Evolutionary conservation across 1,140 invertebrate species (phyloP).

Genomic region (Bombus picipes): DNA sequence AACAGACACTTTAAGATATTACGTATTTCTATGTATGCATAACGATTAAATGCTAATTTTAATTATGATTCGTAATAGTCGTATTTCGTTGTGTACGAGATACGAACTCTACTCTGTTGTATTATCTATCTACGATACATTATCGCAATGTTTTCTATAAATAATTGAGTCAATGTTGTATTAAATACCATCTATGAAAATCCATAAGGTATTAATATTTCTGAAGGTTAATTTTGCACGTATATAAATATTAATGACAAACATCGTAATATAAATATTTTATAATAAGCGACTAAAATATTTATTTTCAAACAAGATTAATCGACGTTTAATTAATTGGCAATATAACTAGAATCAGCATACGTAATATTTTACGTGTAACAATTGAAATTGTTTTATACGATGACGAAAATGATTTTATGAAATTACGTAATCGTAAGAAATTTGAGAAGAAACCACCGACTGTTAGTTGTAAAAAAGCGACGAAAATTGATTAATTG

Average conservation of each 20-base stretch:
- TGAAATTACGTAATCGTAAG: background rate
- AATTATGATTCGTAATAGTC: no score
- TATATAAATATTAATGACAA: background rate
- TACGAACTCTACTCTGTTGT: background rate
- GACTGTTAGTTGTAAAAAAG: constrained; percentile 23
- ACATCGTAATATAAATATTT: background rate
- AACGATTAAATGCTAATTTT: no score
- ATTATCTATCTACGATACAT: background rate
- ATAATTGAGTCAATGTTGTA: background rate
- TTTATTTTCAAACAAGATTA: background rate
- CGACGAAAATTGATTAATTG: constrained; percentile 54
- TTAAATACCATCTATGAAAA: background rate
- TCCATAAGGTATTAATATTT: background rate
- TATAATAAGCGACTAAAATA: background rate
- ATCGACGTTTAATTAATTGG: background rate
- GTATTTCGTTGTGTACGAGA: background rate
- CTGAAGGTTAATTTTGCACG: background rate
- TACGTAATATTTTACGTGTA: no score
- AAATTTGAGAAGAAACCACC: background rate
- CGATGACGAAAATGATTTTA: no score
- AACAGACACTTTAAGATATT: no score
- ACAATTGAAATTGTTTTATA: no score
- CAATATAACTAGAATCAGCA: background rate
- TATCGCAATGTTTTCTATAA: background rate
- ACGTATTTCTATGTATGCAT: no score